Conservation (phyloP, 2,113 vertebrate genomes). For the Phycodurus eques region DNA sequence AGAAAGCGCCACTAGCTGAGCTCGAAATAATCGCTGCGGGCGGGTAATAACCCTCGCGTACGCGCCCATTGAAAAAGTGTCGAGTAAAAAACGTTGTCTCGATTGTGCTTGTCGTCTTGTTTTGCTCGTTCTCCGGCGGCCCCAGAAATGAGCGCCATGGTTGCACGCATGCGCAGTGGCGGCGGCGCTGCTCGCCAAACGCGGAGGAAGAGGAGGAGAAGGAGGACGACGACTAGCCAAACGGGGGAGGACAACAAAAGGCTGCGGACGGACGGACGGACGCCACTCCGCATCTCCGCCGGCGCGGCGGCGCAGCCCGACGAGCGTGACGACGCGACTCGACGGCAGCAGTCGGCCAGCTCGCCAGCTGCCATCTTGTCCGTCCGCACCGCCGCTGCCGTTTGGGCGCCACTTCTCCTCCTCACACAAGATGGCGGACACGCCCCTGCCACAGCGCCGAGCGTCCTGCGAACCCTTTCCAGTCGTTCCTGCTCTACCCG, state of each 20-base stretch:
- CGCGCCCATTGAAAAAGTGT: background rate
- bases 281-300: background rate
- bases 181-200: constrained; percentile 62
- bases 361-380: constrained; percentile 18
- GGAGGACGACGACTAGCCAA: background rate
- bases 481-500: constrained; percentile 17
- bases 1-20: background rate
- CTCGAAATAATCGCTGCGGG: too few relatives aligned
- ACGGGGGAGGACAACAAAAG: constrained; percentile 41
- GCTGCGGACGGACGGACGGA: constrained; percentile 36
- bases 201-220: constrained; percentile 58
- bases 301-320: background rate
- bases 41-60: too few relatives aligned
- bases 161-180: constrained; percentile 74
- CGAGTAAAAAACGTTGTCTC: background rate
- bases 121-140: constrained; percentile 18
- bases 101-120: constrained; percentile 6
- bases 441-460: constrained; percentile 59
- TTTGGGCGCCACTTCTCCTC: constrained; percentile 63
- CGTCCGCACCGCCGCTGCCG: constrained; percentile 34
- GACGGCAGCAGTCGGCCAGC: too few relatives aligned
- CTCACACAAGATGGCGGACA: constrained; percentile 77
- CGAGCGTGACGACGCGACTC: background rate
- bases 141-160: constrained; percentile 59
- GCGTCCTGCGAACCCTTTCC: constrained; percentile 46